phyloP scores from a whole-genome alignment of 2,113 vertebrate species.

The Cochlearius cochlearius region DNA sequence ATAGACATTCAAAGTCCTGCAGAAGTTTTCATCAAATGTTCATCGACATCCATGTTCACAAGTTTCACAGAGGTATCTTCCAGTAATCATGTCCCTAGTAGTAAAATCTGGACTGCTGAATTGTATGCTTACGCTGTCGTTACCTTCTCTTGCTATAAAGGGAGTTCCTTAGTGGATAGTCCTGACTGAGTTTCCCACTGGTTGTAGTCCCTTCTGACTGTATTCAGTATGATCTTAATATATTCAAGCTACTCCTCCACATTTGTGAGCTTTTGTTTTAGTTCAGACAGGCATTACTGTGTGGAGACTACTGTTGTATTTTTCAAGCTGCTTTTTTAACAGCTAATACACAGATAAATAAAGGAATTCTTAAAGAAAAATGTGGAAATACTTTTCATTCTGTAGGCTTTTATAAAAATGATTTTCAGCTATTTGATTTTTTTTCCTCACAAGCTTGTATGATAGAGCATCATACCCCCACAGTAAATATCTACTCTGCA shows the following conservation, averaged over 20 bases:
- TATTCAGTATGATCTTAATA: not conserved
- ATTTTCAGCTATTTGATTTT: not conserved
- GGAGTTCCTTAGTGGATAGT: not conserved
- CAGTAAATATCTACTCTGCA: not conserved
- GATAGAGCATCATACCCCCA: not conserved
- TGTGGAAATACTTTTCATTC: not conserved
- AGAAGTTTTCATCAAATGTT: not conserved
- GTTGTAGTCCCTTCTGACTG: not conserved
- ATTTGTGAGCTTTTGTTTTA: not conserved
- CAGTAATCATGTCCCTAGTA: not conserved
- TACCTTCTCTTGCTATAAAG: not conserved
- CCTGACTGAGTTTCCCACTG: not conserved
- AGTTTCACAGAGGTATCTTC: not conserved
- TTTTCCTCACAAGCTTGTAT: not conserved
- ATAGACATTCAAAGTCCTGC: not conserved
- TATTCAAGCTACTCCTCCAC: not conserved
- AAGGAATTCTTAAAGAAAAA: not conserved
- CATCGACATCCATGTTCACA: not conserved
- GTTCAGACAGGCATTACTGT: not conserved
- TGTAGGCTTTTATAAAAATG: not conserved
- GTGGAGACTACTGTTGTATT: not conserved
- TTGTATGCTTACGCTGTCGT: not conserved
- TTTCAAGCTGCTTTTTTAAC: not conserved
- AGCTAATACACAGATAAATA: not conserved
- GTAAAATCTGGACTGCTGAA: not conserved